Evolutionary conservation across 2,113 vertebrate genomes (phyloP).

Genomic region (Eulemur macaco): DNA sequence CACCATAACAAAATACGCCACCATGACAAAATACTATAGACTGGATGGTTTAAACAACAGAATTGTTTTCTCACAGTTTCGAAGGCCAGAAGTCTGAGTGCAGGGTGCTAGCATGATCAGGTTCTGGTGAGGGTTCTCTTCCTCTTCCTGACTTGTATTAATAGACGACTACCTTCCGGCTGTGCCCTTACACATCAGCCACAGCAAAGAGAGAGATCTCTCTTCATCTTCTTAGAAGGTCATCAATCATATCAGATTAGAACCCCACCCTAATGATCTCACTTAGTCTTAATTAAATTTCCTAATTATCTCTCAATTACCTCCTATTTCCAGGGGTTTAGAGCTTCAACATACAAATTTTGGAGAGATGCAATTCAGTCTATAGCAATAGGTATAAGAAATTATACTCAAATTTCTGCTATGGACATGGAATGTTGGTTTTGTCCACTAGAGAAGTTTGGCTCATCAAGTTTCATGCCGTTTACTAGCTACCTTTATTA

Average conservation of each 20-base stretch:
- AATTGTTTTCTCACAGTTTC: not conserved
- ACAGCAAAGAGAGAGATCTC: not conserved
- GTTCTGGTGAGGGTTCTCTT: not conserved
- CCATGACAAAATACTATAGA: not conserved
- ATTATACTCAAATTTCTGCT: not conserved
- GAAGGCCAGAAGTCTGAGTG: not conserved
- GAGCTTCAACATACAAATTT: not conserved
- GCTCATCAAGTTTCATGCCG: slow-evolving; percentile 47
- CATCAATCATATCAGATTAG: not conserved
- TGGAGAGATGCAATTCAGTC: not conserved
- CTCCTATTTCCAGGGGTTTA: not conserved
- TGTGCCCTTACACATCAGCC: not conserved
- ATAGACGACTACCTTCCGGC: not conserved
- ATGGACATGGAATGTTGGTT: not conserved
- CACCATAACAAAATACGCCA: not conserved
- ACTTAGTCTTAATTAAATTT: not conserved
- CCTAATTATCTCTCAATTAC: not conserved
- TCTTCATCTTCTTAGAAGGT: not conserved
- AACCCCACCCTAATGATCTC: not conserved
- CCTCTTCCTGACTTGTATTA: not conserved
- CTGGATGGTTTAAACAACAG: not conserved
- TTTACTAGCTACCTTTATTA: slow-evolving; percentile 50
- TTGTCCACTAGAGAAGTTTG: slow-evolving; percentile 33
- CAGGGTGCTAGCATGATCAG: not conserved
- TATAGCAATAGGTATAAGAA: not conserved